Percentiles rank a stretch among this genome's conserved stretches.
These are phyloP conservation scores for Scytalopus superciliaris DNA, from an alignment of 2,113 vertebrate species.

Conservation along the genomic window DNA sequence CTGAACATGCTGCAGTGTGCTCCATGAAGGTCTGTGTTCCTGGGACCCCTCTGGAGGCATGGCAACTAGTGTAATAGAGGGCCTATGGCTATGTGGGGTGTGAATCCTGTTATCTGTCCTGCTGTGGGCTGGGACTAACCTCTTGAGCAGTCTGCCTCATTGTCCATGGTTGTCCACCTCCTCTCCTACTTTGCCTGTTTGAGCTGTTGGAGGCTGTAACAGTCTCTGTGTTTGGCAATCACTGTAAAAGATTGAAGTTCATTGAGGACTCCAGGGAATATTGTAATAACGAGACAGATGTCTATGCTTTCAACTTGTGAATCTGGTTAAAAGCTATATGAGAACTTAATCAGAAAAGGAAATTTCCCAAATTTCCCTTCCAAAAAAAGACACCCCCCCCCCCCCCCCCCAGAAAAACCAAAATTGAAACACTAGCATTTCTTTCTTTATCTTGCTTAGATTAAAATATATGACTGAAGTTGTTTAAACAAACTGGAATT, in stretches of 20 bases:
- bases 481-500: neutral
- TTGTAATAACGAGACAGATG: neutral
- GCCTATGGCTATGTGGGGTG: fast-evolving
- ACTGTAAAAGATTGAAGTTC: neutral
- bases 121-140: neutral
- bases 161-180: neutral
- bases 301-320: neutral
- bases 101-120: neutral
- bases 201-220: neutral
- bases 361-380: neutral
- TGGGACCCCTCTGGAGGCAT: neutral
- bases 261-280: neutral
- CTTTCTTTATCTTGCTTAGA: neutral
- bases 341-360: neutral
- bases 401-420: too few species aligned
- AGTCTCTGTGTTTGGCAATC: neutral
- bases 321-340: neutral
- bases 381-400: too few species aligned
- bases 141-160: neutral
- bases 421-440: neutral
- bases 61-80: neutral
- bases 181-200: neutral
- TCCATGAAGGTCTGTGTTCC: conserved; percentile 77
- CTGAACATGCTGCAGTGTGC: conserved; percentile 74
- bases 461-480: neutral